Percentiles rank a stretch among this genome's conserved stretches.
These are phyloP conservation scores for Parazoanthus swiftii DNA, from an alignment of 92 coral and sea anemone species.

Conservation along the genomic window DNA sequence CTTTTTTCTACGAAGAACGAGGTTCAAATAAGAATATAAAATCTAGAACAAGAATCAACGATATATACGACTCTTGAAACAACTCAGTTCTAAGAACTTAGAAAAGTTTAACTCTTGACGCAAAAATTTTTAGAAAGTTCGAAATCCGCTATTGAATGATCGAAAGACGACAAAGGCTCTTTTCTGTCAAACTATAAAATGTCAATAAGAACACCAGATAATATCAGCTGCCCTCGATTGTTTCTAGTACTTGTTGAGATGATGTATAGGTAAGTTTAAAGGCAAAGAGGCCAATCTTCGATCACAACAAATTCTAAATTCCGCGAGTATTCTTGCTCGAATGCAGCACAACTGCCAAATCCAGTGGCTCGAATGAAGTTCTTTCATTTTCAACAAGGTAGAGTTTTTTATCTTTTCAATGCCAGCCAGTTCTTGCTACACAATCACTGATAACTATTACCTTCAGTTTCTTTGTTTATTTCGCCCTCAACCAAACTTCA, in stretches of 20 bases:
- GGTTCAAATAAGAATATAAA: not conserved
- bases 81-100: too few species aligned
- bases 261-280: not conserved
- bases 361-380: not conserved
- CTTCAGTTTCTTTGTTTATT: conserved; percentile 15
- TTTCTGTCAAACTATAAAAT: conserved; percentile 12
- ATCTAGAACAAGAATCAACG: not conserved
- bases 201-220: conserved; percentile 18
- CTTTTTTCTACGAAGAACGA: not conserved
- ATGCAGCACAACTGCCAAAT: not conserved
- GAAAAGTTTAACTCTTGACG: not conserved
- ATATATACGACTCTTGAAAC: not conserved
- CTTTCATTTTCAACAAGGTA: conserved; percentile 9
- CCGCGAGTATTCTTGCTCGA: not conserved
- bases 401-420: conserved; percentile 15
- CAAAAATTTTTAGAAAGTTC: not conserved
- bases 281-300: not conserved
- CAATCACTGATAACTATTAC: conserved; percentile 19
- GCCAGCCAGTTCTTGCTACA: conserved; percentile 11
- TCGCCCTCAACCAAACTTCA: conserved; percentile 31
- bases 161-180: conserved; percentile 12
- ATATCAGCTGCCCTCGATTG: conserved; percentile 30
- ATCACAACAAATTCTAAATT: not conserved
- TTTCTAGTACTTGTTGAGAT: conserved; percentile 6
- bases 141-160: conserved; percentile 2